A percentile compares a stretch with the other conserved stretches of the same genome.
phyloP scores from a whole-genome alignment of 2,797 vertebrate species.

The Pygocentrus nattereri region DNA sequence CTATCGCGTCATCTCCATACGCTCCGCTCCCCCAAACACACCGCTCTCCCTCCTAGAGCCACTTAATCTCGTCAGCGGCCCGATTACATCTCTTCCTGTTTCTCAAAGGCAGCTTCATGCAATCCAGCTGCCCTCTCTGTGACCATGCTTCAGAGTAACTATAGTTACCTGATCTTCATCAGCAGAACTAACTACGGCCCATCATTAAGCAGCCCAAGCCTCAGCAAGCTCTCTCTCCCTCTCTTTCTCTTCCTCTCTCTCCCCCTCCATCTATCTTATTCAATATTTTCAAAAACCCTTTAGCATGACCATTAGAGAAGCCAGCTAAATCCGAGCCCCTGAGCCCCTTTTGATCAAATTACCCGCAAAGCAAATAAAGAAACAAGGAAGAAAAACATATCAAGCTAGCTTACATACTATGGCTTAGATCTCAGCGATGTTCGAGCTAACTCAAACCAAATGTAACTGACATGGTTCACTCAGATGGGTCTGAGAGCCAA shows the following conservation, averaged over 20 bases:
- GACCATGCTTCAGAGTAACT: conserved; percentile 18
- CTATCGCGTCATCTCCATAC: conserved; percentile 32
- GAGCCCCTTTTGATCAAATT: conserved; percentile 47
- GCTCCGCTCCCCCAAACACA: not conserved
- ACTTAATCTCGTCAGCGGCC: conserved; percentile 29
- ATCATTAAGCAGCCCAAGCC: not conserved
- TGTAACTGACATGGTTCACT: conserved; percentile 45
- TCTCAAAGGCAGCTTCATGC: conserved; percentile 43
- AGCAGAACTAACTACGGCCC: conserved; percentile 13
- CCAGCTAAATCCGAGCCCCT: not conserved
- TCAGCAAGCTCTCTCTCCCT: not conserved
- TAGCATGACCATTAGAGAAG: not conserved
- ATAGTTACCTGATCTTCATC: conserved; percentile 46
- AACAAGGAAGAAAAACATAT: conserved; percentile 48
- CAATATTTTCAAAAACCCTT: not conserved
- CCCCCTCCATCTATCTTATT: not conserved
- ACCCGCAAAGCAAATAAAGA: conserved; percentile 43
- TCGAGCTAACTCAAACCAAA: conserved; percentile 55
- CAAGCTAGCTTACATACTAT: conserved; percentile 30
- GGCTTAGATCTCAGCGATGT: conserved; percentile 22
- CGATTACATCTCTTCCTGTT: conserved; percentile 49
- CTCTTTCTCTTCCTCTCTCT: not conserved
- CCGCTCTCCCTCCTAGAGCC: not conserved
- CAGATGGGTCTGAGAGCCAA: conserved; percentile 10
- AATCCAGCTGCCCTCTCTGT: conserved; percentile 30